Conservation (phyloP, 92 coral and sea anemone genomes). For the Phenganax marumi region DNA sequence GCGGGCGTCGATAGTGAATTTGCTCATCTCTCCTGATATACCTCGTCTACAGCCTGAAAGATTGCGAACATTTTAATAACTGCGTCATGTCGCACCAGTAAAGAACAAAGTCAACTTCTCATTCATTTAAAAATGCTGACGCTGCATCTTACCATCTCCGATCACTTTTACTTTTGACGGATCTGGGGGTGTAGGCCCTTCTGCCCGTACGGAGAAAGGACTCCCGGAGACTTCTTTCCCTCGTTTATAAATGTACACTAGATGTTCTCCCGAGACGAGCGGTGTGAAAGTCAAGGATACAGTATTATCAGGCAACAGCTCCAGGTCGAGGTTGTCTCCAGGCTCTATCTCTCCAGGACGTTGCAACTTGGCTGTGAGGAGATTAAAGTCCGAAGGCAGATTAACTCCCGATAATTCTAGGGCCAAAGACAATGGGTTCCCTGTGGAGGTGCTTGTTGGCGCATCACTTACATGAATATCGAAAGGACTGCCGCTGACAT, state of each 20-base stretch:
- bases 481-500: conserved; percentile 88
- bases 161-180: conserved; percentile 86
- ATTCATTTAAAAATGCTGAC: neutral
- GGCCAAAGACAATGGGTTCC: conserved; percentile 90
- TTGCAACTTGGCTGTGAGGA: conserved; percentile 72
- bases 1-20: conserved; percentile 91
- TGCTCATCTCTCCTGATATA: conserved; percentile 74
- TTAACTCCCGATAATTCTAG: conserved; percentile 90
- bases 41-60: conserved; percentile 73
- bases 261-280: conserved; percentile 90
- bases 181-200: conserved; percentile 99
- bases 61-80: neutral
- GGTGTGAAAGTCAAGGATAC: conserved; percentile 90
- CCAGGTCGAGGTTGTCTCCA: conserved; percentile 77
- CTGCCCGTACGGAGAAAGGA: conserved; percentile 95
- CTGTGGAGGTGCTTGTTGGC: conserved; percentile 66
- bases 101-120: neutral
- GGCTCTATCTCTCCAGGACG: conserved; percentile 60
- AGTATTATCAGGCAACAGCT: conserved; percentile 91
- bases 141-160: conserved; percentile 74
- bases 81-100: neutral
- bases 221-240: conserved; percentile 90
- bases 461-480: conserved; percentile 80
- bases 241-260: conserved; percentile 82
- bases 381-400: conserved; percentile 81